These are phyloP conservation scores for Paramisgurnus dabryanus DNA, from an alignment of 2,113 vertebrate species.

Conservation along the genomic window DNA sequence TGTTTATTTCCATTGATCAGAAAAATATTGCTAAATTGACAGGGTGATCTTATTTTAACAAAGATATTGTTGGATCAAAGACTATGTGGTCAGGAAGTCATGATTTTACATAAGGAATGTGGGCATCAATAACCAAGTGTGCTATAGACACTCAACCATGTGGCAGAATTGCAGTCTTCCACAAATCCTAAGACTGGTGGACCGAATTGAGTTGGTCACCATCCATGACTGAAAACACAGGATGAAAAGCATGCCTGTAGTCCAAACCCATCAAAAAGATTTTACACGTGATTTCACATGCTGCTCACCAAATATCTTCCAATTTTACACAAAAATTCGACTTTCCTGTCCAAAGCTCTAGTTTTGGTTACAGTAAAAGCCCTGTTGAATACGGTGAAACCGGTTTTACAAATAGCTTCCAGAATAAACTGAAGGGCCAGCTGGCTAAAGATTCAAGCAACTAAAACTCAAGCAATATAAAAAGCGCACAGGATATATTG, in stretches of 20 bases:
- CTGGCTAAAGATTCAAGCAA: not conserved
- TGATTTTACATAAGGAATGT: too few relatives aligned
- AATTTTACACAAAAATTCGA: constrained; percentile 66
- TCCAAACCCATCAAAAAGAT: constrained; percentile 65
- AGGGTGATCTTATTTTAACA: too few relatives aligned
- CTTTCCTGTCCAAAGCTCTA: constrained; percentile 60
- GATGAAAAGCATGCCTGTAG: constrained; percentile 50
- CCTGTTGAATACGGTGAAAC: constrained; percentile 39
- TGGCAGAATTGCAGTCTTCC: constrained; percentile 61
- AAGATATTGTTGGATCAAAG: too few relatives aligned
- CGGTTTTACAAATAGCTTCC: not conserved
- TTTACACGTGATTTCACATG: constrained; percentile 77
- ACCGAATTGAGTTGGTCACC: constrained; percentile 60
- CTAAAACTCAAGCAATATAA: not conserved
- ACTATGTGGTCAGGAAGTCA: too few relatives aligned
- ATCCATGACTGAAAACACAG: constrained; percentile 63
- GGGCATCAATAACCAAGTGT: not conserved
- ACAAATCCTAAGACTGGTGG: constrained; percentile 53
- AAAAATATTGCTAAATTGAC: not conserved
- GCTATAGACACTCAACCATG: constrained; percentile 46
- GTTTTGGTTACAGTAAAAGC: constrained; percentile 54
- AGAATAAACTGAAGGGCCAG: not conserved
- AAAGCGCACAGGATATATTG: not conserved
- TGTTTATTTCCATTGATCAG: not conserved
- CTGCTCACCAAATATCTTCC: constrained; percentile 65